A percentile compares a stretch with the other conserved stretches of the same genome.
These are phyloP conservation scores for Crypturellus tataupa DNA, from an alignment of 2,797 vertebrate species.

Conservation along the genomic window DNA sequence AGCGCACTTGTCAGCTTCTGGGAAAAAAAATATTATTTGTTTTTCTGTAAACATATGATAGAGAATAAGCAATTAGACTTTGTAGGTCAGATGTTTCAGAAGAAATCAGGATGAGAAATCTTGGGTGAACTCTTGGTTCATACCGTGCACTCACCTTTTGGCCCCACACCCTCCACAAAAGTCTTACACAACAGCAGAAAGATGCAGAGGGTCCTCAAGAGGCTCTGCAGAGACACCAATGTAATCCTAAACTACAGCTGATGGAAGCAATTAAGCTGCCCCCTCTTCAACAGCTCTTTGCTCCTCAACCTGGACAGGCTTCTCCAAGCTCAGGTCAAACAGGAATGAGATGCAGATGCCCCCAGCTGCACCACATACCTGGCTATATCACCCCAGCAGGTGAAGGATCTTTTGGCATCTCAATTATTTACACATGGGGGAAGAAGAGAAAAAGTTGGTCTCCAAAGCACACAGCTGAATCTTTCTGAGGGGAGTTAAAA, in stretches of 20 bases:
- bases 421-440: background rate
- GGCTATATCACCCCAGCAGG: background rate
- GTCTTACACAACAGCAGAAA: background rate
- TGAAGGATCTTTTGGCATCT: background rate
- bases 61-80: no score
- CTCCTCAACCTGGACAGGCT: accelerated
- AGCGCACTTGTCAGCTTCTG: no score
- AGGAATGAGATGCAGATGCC: background rate
- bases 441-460: background rate
- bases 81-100: no score
- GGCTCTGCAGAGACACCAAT: accelerated
- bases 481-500: background rate
- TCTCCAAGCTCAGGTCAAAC: background rate
- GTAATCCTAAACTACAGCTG: background rate
- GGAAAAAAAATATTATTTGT: no score
- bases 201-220: accelerated
- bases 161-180: accelerated
- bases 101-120: no score
- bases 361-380: background rate
- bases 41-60: no score
- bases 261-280: background rate
- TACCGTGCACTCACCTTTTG: background rate
- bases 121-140: accelerated
- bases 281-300: background rate
- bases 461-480: background rate